Conservation (phyloP, 2,888 invertebrate species). For the Phalera bucephala region DNA sequence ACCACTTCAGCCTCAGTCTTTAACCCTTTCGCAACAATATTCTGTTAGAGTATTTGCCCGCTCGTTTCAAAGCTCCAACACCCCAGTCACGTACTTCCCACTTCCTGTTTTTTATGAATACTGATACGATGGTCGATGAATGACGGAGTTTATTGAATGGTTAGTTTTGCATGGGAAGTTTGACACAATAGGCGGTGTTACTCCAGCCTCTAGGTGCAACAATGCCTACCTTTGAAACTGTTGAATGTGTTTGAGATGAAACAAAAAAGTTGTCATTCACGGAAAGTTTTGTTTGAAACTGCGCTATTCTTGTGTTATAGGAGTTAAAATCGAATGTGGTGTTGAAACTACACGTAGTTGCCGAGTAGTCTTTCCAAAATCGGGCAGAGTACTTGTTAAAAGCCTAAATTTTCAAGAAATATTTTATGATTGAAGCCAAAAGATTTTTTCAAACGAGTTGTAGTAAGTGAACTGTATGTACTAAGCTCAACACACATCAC, state of each 20-base stretch:
- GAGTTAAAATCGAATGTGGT: no score
- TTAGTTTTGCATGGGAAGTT: constrained; percentile 44
- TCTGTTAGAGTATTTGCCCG: no score
- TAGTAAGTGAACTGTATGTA: constrained; percentile 7
- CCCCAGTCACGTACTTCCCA: constrained; percentile 66
- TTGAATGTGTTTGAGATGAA: constrained; percentile 5
- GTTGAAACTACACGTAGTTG: no score
- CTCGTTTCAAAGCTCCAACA: constrained; percentile 55
- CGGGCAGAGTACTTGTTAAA: no score
- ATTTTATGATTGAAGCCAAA: no score
- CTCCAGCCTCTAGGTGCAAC: neutral
- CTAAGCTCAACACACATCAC: constrained; percentile 9
- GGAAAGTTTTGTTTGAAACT: no score
- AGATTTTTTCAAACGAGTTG: neutral
- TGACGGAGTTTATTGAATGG: constrained; percentile 46
- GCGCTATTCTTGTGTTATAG: no score
- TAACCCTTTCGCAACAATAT: no score
- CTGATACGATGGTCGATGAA: constrained; percentile 38
- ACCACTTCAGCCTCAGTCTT: no score
- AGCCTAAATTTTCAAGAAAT: no score
- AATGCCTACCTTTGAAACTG: constrained; percentile 16
- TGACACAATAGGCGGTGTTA: constrained; percentile 21
- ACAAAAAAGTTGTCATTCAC: no score
- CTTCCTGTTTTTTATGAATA: constrained; percentile 64
- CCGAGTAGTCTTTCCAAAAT: no score